phyloP scores from a whole-genome alignment of 2,888 invertebrate species.

The Epinotia demarniana region DNA sequence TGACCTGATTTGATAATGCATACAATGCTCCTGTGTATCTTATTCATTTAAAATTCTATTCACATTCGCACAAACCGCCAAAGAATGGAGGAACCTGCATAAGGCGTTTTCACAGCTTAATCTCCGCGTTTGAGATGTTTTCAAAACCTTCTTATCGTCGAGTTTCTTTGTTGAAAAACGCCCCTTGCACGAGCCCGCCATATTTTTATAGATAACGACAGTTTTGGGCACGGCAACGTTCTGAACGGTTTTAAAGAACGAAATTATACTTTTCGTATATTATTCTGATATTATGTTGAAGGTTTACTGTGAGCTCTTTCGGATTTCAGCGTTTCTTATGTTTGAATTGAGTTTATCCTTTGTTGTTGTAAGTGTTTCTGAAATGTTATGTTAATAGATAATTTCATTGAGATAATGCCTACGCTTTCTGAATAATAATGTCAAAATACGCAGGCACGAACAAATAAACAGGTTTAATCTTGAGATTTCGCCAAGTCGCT shows the following conservation, averaged over 20 bases:
- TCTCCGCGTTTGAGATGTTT: conserved; percentile 41
- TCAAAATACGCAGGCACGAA: neutral
- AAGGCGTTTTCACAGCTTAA: conserved; percentile 39
- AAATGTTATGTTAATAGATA: conserved; percentile 27
- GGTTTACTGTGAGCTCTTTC: conserved; percentile 14
- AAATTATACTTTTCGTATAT: conserved; percentile 34
- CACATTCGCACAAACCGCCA: conserved; percentile 11
- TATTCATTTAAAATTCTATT: conserved; percentile 7
- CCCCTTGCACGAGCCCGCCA: conserved; percentile 53
- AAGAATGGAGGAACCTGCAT: conserved; percentile 28
- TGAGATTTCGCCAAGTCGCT: no score
- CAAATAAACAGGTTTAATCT: neutral
- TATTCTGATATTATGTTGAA: conserved; percentile 16
- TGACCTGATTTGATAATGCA: neutral
- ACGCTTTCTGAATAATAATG: conserved; percentile 16
- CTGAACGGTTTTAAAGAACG: conserved; percentile 30
- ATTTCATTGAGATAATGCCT: conserved; percentile 22
- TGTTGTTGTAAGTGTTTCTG: conserved; percentile 24
- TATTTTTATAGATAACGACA: conserved; percentile 55
- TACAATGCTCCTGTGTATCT: conserved; percentile 11
- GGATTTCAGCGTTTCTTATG: conserved; percentile 14
- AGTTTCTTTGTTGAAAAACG: conserved; percentile 46
- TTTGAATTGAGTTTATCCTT: conserved; percentile 8
- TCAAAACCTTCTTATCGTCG: conserved; percentile 38
- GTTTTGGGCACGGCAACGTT: conserved; percentile 49